Conservation (phyloP, 2,113 vertebrate genomes). For the Mesembrinibis cayennensis region DNA sequence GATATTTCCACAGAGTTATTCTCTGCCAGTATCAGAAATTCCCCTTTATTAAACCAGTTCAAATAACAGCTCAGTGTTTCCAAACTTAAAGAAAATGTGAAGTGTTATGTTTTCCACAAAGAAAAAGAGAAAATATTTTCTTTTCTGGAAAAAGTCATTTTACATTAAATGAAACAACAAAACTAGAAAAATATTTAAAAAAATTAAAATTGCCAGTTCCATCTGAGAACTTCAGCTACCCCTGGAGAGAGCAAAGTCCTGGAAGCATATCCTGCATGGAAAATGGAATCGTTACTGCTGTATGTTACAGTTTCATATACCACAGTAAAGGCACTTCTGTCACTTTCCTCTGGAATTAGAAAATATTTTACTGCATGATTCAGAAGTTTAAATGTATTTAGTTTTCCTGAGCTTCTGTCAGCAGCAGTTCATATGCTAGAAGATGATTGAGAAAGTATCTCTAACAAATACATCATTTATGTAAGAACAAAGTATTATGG, state of each 20-base stretch:
- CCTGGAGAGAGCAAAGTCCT: neutral
- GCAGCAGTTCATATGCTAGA: neutral
- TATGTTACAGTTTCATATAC: neutral
- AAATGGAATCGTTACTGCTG: neutral
- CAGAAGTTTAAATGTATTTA: neutral
- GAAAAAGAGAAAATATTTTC: neutral
- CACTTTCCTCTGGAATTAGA: neutral
- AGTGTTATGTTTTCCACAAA: neutral
- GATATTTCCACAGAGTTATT: neutral
- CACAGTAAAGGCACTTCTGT: neutral
- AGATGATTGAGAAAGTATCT: neutral
- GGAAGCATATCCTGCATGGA: neutral
- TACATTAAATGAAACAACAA: neutral
- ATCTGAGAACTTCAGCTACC: neutral
- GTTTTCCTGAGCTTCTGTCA: neutral
- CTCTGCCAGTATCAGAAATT: slow-evolving; percentile 31
- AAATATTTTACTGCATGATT: neutral
- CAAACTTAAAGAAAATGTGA: slow-evolving; percentile 10
- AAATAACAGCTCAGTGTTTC: slow-evolving; percentile 24
- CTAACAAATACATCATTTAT: neutral
- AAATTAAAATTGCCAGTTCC: neutral
- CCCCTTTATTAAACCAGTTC: slow-evolving; percentile 26
- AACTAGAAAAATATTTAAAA: neutral
- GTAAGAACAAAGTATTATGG: neutral
- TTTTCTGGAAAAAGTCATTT: neutral